phyloP scores from a whole-genome alignment of 2,113 vertebrate genomes.

The Galemys pyrenaicus region DNA sequence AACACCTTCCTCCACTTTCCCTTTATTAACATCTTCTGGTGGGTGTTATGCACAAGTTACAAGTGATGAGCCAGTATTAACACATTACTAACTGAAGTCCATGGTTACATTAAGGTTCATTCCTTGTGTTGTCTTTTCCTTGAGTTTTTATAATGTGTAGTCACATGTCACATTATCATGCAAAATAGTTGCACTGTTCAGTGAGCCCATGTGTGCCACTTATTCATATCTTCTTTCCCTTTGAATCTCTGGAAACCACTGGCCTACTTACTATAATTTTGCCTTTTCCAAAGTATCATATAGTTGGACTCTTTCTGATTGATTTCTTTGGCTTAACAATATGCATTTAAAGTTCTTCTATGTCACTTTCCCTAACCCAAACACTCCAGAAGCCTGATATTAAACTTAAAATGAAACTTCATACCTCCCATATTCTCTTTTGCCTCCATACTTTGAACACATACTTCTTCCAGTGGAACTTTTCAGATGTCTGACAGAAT shows the following conservation, averaged over 20 bases:
- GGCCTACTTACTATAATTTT: not conserved
- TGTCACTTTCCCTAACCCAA: not conserved
- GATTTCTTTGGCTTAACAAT: not conserved
- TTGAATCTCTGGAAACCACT: not conserved
- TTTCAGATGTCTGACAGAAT: not conserved
- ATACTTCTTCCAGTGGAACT: not conserved
- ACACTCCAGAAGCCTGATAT: not conserved
- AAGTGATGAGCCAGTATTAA: not conserved
- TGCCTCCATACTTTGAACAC: not conserved
- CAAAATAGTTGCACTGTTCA: not conserved
- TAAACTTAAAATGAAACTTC: not conserved
- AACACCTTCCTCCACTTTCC: not conserved
- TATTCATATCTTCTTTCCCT: not conserved
- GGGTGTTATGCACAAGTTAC: not conserved
- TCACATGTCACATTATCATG: not conserved
- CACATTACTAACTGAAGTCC: not conserved
- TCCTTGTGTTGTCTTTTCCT: not conserved
- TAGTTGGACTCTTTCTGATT: not conserved
- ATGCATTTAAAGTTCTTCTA: not conserved
- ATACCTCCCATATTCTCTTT: not conserved
- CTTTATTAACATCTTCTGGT: not conserved
- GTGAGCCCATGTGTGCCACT: not conserved
- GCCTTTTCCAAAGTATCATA: not conserved
- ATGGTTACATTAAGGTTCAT: not conserved
- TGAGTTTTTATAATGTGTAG: not conserved